A percentile compares a stretch with the other conserved stretches of the same genome.
These are phyloP conservation scores for Engystomops pustulosus DNA, from an alignment of 2,113 vertebrate genomes.

Conservation along the genomic window DNA sequence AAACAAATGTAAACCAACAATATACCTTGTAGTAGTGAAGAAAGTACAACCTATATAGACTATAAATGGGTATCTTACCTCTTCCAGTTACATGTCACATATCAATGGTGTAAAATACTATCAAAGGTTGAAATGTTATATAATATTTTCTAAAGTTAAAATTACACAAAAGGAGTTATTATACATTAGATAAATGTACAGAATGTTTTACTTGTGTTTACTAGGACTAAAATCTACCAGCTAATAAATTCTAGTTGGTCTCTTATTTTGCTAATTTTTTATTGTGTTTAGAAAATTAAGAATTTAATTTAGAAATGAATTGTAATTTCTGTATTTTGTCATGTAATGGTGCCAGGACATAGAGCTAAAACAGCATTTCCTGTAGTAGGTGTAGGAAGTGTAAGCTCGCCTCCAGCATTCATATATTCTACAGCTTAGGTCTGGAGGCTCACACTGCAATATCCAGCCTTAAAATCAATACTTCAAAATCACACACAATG, in stretches of 20 bases:
- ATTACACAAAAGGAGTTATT: too few relatives aligned
- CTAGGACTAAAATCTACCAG: neutral
- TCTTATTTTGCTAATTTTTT: neutral
- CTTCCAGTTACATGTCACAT: too few relatives aligned
- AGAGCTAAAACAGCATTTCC: neutral
- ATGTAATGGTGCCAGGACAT: neutral
- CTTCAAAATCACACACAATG: conserved; percentile 46
- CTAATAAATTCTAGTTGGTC: neutral
- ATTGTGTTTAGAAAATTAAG: neutral
- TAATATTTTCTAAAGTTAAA: neutral
- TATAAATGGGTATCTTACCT: too few relatives aligned
- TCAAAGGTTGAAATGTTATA: too few relatives aligned
- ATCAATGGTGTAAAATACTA: too few relatives aligned
- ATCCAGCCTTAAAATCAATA: conserved; percentile 44
- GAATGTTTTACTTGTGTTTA: neutral
- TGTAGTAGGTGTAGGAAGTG: neutral
- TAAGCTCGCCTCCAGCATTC: neutral
- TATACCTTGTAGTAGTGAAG: too few relatives aligned
- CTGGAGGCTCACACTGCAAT: conserved; percentile 28
- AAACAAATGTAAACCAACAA: too few relatives aligned
- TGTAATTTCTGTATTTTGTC: neutral
- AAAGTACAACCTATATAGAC: too few relatives aligned
- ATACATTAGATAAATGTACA: neutral
- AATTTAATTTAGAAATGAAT: too few relatives aligned
- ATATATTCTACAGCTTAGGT: conserved; percentile 17